These are phyloP conservation scores for Brachionus rotundiformis DNA, from an alignment of 1,140 invertebrate species.

Conservation along the genomic window DNA sequence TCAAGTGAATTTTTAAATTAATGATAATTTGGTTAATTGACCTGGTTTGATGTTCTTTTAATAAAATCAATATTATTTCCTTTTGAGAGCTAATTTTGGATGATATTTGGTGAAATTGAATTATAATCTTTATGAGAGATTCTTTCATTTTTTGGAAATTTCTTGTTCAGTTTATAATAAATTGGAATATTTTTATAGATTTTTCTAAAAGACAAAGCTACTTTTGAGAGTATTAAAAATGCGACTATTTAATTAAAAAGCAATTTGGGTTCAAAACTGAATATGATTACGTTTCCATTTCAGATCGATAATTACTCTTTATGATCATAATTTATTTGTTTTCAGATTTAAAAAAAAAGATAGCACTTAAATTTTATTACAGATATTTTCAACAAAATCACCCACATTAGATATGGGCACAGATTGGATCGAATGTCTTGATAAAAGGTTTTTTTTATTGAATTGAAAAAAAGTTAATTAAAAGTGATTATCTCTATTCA, in stretches of 20 bases:
- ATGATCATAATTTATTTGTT: conserved; percentile 42
- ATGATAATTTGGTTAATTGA: not conserved
- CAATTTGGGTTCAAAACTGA: not conserved
- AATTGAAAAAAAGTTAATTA: not conserved
- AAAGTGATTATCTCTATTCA: too few species aligned
- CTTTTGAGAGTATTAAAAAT: not conserved
- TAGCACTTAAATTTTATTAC: not conserved
- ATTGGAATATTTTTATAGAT: not conserved
- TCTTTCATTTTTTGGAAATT: not conserved
- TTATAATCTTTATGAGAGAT: not conserved
- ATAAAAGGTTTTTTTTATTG: conserved; percentile 54
- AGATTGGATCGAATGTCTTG: conserved; percentile 55
- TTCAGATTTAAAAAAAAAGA: not conserved
- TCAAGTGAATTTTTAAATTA: not conserved
- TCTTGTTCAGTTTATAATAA: not conserved
- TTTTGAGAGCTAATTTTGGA: not conserved
- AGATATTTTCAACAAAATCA: too few species aligned
- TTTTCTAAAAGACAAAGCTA: not conserved
- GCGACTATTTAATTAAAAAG: conserved; percentile 6
- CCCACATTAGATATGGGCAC: conserved; percentile 55
- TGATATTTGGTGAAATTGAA: not conserved
- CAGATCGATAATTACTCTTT: conserved; percentile 29
- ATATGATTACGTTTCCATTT: not conserved
- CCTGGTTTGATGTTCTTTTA: not conserved
- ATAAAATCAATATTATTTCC: not conserved